phyloP scores from a whole-genome alignment of 2,888 invertebrate species.

The Venustoraphidia nigricollis region DNA sequence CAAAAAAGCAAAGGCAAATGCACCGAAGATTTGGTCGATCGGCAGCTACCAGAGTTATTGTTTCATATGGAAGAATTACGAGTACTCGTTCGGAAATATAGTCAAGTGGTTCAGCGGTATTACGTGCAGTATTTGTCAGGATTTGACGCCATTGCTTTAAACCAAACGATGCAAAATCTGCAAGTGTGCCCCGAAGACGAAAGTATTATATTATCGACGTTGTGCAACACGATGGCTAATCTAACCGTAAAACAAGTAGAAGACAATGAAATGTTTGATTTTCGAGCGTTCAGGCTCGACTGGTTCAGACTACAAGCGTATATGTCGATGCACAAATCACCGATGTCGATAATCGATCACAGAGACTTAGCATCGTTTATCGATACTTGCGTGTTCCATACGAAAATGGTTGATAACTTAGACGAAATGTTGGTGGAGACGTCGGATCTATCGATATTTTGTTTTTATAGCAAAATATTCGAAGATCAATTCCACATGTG shows the following conservation, averaged over 20 bases:
- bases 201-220: conserved; percentile 80
- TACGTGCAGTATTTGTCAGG: conserved; percentile 94
- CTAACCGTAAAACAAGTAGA: conserved; percentile 90
- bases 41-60: conserved; percentile 89
- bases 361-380: conserved; percentile 78
- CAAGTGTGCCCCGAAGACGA: conserved; percentile 88
- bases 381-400: conserved; percentile 92
- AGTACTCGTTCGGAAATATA: conserved; percentile 87
- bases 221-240: conserved; percentile 76
- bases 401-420: conserved; percentile 94
- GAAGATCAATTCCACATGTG: conserved; percentile 98
- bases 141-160: conserved; percentile 86
- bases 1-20: conserved; percentile 58
- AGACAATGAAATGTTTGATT: conserved; percentile 90
- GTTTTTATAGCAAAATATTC: conserved; percentile 93
- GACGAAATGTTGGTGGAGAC: conserved; percentile 95
- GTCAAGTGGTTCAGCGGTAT: conserved; percentile 92
- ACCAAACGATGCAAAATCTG: conserved; percentile 66
- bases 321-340: conserved; percentile 71
- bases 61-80: conserved; percentile 98
- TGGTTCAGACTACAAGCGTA: conserved; percentile 96
- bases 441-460: conserved; percentile 93
- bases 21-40: conserved; percentile 86
- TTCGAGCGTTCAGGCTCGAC: conserved; percentile 85
- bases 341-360: conserved; percentile 65